Base-by-base conservation (phyloP, 2,113 vertebrate species). In the Centropus bengalensis region DNA sequence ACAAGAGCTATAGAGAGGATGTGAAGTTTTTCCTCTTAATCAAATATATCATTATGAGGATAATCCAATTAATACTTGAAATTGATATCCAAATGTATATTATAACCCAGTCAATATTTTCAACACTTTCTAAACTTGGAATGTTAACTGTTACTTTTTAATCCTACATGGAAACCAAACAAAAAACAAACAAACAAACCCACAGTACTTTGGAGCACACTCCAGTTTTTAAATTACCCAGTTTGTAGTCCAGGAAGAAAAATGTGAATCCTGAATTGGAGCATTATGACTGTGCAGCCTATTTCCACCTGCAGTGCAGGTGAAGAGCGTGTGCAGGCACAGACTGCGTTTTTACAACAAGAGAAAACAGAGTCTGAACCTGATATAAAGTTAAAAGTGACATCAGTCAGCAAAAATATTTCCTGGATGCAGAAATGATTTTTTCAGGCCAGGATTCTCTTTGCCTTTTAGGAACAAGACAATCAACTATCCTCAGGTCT, bases 141-240 rank as follows among this genome's bases (percentile, higher is more conserved):
- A 10, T 12, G 16, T 58, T 36, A 80, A 49, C 54, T 82, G 26
- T 32, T 75, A 62, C 33, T 44, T 73, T 64, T 40, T 27, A 55
- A 70, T 17, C 16, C 21, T 32, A 67, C 36, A 42, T 6, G 62
- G 55, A 52, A 8, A 51, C 3, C 7, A 67, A 45, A n/a, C 45
- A 28, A 78, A 84, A 16, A 67, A 64, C 83, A 49, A 28, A 78
- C 83, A 16, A 67, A 64, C 83, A 67, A 67, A 24, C 8, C 51
- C 44, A 17, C 16, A 47, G n/a, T 36, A 36, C 45, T 42, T 21
- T 7, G 23, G 49, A 86, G 40, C 5, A 70, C 33, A 47, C 18
- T 8, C 9, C 0, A 0, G 23, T 58, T 88, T 64, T 0, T 5
- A 0, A 54, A 77, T 59, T 68, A 82, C 47, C 22, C 26, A 58